A percentile compares a stretch with the other conserved stretches of the same genome.
These are phyloP conservation scores for Zelostemma sp. DNA, from an alignment of 1,140 invertebrate species.

Conservation along the genomic window DNA sequence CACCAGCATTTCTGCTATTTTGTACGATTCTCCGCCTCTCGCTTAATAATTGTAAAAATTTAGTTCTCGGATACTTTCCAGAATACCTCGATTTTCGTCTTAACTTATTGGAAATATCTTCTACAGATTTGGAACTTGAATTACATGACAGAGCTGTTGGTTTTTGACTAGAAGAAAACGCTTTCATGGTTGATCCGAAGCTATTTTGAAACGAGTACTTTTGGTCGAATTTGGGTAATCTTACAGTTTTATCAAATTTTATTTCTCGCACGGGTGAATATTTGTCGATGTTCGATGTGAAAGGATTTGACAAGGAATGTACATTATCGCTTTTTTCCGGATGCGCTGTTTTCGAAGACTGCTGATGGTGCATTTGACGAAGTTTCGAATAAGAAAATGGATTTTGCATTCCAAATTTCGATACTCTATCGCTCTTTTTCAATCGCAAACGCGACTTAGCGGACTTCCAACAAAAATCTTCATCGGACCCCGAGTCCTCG, in stretches of 20 bases:
- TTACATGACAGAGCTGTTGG: constrained; percentile 21
- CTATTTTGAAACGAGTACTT: neutral
- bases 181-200: neutral
- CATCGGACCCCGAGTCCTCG: neutral
- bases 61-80: constrained; percentile 53
- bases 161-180: constrained; percentile 1
- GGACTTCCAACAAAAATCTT: constrained; percentile 1
- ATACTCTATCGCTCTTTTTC: neutral
- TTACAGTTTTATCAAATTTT: neutral
- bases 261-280: neutral
- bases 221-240: neutral
- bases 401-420: neutral
- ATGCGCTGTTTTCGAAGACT: neutral
- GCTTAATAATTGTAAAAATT: constrained; percentile 56
- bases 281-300: neutral
- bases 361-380: neutral
- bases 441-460: neutral
- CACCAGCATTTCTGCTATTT: constrained; percentile 26
- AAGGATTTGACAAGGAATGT: constrained; percentile 4
- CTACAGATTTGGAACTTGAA: constrained; percentile 38
- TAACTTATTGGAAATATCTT: constrained; percentile 19
- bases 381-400: neutral
- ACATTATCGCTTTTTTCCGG: neutral
- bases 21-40: constrained; percentile 59
- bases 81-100: constrained; percentile 51